Percentiles rank a stretch among this genome's conserved stretches.
phyloP scores from a whole-genome alignment of 2,797 vertebrate species.

The Ctenochaetus hawaiiensis region DNA sequence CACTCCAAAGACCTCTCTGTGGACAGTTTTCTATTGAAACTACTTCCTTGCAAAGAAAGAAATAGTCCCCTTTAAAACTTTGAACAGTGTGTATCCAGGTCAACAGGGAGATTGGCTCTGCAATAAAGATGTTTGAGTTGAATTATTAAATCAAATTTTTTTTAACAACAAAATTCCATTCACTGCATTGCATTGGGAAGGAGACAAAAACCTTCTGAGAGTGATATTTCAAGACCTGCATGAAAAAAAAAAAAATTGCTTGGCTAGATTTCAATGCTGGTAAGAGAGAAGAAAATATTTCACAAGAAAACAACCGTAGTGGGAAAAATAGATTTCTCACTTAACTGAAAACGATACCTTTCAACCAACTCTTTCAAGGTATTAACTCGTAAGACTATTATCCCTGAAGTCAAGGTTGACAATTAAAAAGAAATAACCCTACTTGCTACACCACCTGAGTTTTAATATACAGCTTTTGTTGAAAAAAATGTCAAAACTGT shows the following conservation, averaged over 20 bases:
- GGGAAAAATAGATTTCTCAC: slow-evolving; percentile 20
- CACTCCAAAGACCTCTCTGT: not conserved
- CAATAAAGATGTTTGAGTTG: not conserved
- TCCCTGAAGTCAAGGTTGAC: slow-evolving; percentile 6
- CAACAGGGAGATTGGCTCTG: not conserved
- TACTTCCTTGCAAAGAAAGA: slow-evolving; percentile 1
- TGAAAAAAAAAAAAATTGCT: not conserved
- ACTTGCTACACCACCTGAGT: not conserved
- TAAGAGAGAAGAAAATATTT: slow-evolving; percentile 16
- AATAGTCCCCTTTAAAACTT: not conserved
- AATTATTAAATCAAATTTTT: not conserved
- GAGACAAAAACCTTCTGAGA: slow-evolving; percentile 2
- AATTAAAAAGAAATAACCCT: not conserved
- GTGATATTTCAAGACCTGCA: not conserved
- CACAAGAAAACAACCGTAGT: not conserved
- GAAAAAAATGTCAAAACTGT: slow-evolving; percentile 32
- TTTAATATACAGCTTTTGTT: slow-evolving; percentile 1
- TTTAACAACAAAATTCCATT: not conserved
- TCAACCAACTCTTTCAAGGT: not conserved
- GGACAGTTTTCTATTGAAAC: not conserved
- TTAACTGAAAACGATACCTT: slow-evolving; percentile 9
- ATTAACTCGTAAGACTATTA: not conserved
- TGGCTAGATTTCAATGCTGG: slow-evolving; percentile 5
- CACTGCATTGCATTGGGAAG: not conserved
- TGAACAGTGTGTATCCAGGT: not conserved